phyloP scores from a whole-genome alignment of 2,113 vertebrate genomes.

The Microtus pennsylvanicus region DNA sequence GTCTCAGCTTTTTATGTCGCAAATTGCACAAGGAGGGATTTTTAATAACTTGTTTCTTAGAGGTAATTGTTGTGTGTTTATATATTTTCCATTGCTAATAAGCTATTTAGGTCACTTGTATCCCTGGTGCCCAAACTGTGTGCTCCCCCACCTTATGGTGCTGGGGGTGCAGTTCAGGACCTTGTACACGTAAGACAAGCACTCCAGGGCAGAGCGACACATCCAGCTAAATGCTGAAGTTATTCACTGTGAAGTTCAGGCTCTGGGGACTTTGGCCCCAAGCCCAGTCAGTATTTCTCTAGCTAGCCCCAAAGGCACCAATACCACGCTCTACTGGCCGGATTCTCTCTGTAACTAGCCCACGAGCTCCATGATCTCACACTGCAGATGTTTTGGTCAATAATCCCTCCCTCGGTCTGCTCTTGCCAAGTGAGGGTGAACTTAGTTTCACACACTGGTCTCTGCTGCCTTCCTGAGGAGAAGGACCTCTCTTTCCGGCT shows the following conservation, averaged over 20 bases:
- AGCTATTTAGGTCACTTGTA: slow-evolving; percentile 51
- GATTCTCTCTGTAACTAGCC: not conserved
- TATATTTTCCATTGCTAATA: slow-evolving; percentile 75
- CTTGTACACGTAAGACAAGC: not conserved
- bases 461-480: slow-evolving; percentile 29
- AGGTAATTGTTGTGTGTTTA: slow-evolving; percentile 64
- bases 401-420: not conserved
- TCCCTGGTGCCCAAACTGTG: not conserved
- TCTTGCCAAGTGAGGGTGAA: not conserved
- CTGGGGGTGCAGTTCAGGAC: not conserved
- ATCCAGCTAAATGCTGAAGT: not conserved
- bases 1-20: slow-evolving; percentile 56
- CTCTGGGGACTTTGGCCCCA: not conserved
- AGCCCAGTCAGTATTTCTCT: not conserved
- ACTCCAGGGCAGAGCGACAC: not conserved
- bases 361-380: not conserved
- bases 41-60: slow-evolving; percentile 68
- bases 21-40: slow-evolving; percentile 50
- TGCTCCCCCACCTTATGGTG: not conserved
- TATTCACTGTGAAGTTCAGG: slow-evolving; percentile 44
- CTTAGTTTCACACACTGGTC: slow-evolving; percentile 33
- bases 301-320: not conserved
- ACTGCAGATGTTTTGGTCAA: not conserved
- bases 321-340: not conserved
- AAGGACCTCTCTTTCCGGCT: slow-evolving; percentile 47